These are phyloP conservation scores for Eupithecia inturbata DNA, from an alignment of 2,888 invertebrate genomes.

Conservation along the genomic window DNA sequence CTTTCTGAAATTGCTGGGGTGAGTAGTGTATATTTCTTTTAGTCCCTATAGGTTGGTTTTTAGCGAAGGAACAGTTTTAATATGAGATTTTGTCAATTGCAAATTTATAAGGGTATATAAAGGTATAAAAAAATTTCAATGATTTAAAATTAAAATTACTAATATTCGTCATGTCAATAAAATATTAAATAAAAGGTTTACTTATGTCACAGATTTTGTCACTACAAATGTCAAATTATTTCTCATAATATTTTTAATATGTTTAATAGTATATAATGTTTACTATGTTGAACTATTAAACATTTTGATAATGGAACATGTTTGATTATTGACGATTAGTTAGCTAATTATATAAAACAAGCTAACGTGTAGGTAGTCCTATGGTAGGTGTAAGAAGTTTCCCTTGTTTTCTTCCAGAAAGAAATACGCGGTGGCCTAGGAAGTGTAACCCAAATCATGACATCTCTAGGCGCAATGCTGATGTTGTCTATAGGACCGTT, in stretches of 20 bases:
- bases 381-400: neutral
- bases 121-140: too few relatives aligned
- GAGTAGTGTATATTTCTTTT: too few relatives aligned
- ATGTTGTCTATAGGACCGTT: conserved; percentile 29
- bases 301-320: neutral
- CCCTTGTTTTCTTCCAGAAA: conserved; percentile 26
- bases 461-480: conserved; percentile 20
- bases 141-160: too few relatives aligned
- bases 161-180: too few relatives aligned
- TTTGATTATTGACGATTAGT: neutral
- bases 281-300: too few relatives aligned
- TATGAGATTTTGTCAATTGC: neutral
- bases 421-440: conserved; percentile 24
- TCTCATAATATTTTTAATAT: too few relatives aligned
- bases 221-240: too few relatives aligned
- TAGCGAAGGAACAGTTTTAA: neutral
- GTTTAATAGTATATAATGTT: too few relatives aligned
- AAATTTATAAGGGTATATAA: too few relatives aligned
- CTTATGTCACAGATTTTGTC: too few relatives aligned
- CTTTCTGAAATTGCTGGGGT: conserved; percentile 30
- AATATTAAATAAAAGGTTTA: too few relatives aligned
- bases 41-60: neutral
- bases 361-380: too few relatives aligned
- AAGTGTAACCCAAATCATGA: conserved; percentile 18
- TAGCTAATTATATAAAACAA: neutral